Evolutionary conservation across 1,140 invertebrate genomes (phyloP).

Genomic region (Sipha flava): DNA sequence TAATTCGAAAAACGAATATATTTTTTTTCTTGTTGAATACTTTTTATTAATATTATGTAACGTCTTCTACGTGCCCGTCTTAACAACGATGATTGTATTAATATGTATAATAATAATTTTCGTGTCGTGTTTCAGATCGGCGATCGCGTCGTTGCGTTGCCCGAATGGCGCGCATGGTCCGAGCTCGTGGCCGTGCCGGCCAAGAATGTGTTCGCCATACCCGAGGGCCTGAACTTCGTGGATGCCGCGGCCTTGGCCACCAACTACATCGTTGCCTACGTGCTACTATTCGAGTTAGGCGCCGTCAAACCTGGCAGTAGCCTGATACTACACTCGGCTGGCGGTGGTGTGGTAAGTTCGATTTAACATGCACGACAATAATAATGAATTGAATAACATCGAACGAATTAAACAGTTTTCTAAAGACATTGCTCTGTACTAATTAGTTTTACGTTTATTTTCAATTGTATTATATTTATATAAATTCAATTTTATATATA

Average conservation of each 20-base stretch:
- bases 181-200: conserved; percentile 69
- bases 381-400: too few relatives aligned
- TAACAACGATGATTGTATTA: too few relatives aligned
- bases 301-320: conserved; percentile 67
- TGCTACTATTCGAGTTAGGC: conserved; percentile 74
- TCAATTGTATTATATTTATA: too few relatives aligned
- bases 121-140: conserved; percentile 58
- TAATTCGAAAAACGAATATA: too few relatives aligned
- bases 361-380: too few relatives aligned
- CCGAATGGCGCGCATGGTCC: conserved; percentile 76
- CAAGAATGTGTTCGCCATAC: conserved; percentile 69
- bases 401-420: too few relatives aligned
- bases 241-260: conserved; percentile 76
- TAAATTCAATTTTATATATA: too few relatives aligned
- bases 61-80: too few relatives aligned
- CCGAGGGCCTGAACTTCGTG: conserved; percentile 62
- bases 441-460: too few relatives aligned
- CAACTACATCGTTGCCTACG: conserved; percentile 78
- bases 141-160: conserved; percentile 73
- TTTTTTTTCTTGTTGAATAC: too few relatives aligned
- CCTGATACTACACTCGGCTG: conserved; percentile 74
- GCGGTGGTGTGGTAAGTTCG: conserved; percentile 76
- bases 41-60: too few relatives aligned
- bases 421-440: too few relatives aligned
- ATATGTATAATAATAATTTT: not conserved